Evolutionary conservation across 2,888 invertebrate genomes (phyloP), one percentile per base, ranked within the genome.

Genomic region (Neoascia interrupta): DNA sequence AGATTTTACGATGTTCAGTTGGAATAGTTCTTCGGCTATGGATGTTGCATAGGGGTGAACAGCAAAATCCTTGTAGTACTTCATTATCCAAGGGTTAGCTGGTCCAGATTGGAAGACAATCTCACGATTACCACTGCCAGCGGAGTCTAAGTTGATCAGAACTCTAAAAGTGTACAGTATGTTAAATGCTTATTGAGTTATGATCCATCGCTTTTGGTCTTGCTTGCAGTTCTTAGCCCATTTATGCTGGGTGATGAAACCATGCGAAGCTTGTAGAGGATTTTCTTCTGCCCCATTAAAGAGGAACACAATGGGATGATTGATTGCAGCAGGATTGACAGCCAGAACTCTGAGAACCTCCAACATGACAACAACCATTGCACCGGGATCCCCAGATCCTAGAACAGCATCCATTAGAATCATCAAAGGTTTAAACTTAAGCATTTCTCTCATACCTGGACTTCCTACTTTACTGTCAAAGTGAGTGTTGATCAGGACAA

Each of bases 121-220:
- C 82, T 97, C 96, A 75, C 95, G 93, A 2, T 97, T 97, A 28
- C 97, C 97, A 85, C 95, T 94, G 0, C 98, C 98, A 39, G 95
- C 95, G 0, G 97, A 94, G 87, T 98, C 98, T 81, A 98, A 87
- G 88, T 98, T 98, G 37, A 98, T 91, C 56, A 98, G 94, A 0
- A 94, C 92, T 43, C 92, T n/a, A n/a, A 41, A 10, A 15, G 8
- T 2, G 5, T n/a, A 10, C n/a, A n/a, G n/a, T n/a, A n/a, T n/a
- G n/a, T n/a, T n/a, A n/a, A n/a, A n/a, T n/a, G n/a, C n/a, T n/a
- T n/a, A 10, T 4, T n/a, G n/a, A 31, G n/a, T n/a, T n/a, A n/a
- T n/a, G 31, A 31, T 3, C 8, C 31, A n/a, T 31, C 1, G 11
- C 3, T 23, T 5, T 1, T 2, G 19, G 1, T 82, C 83, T 82